Evolutionary conservation across 2,113 vertebrate species (phyloP), one percentile per base, ranked within the genome.

Genomic region (Nanorana parkeri): DNA sequence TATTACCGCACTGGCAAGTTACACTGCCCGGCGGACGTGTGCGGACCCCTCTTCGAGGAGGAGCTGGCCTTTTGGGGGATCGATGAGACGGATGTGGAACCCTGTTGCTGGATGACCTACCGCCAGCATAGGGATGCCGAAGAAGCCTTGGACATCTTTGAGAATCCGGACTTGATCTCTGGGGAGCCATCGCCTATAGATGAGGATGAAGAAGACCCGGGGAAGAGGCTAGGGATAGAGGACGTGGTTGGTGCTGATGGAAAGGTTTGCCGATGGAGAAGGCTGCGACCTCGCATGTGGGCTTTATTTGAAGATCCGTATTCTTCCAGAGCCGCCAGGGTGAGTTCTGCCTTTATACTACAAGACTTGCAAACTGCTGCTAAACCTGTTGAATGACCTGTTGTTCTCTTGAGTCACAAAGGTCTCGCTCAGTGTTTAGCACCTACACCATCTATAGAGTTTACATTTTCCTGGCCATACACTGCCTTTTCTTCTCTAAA

Each of bases 61-160:
- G 97, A 98, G 92, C 89, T 98, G 86, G 95, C 95, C 71, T 98
- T 97, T 87, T 97, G 96, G 96, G 96, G 96, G 85, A 97, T 98
- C 92, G 96, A 97, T 89, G 96, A 98, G 94, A 97, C 96, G 60
- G 97, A 98, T 90, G 97, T 98, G 93, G 97, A 98, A 93, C 95
- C 97, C 54, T 98, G 97, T 92, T 98, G 97, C 90, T 98, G 97
- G 97, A 98, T 98, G 97, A 96, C 94, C 41, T 98, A 98, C 90
- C 87, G 97, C 80, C 96, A 98, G 89, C 97, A 98, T 91, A 92
- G 97, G 36, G 97, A 98, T 88, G 97, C 96, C 3, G 97, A 98
- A 87, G 97, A 98, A 90, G 97, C 96, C 3, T 95, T 98, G 41
- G 96, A 98, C 88, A 97, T 96, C 88, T 98, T 98, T 74, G 96